These are phyloP conservation scores for Scrobipalpa atriplicella DNA, from an alignment of 2,888 invertebrate species.

Conservation along the genomic window DNA sequence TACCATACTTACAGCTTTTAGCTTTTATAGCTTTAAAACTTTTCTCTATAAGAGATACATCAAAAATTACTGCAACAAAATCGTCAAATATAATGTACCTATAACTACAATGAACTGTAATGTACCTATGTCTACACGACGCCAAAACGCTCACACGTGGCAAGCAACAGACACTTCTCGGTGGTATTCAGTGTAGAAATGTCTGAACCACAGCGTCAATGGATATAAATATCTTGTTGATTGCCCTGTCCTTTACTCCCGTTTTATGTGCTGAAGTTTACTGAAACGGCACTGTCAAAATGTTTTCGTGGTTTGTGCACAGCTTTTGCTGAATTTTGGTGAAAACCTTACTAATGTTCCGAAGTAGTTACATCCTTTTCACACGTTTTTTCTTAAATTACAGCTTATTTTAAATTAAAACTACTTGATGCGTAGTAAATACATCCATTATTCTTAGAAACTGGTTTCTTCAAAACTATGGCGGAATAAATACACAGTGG, in stretches of 20 bases:
- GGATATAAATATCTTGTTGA: constrained; percentile 34
- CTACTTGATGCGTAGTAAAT: too few species aligned
- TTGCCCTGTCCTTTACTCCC: not conserved
- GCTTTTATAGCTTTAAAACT: not conserved
- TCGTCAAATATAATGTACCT: too few species aligned
- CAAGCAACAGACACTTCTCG: constrained; percentile 8
- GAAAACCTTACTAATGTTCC: too few species aligned
- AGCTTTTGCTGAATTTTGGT: too few species aligned
- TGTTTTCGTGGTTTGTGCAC: not conserved
- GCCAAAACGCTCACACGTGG: constrained; percentile 9
- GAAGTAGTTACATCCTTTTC: too few species aligned
- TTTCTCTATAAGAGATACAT: too few species aligned
- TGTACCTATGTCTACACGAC: not conserved
- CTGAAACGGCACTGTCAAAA: not conserved
- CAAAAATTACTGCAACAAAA: not conserved
- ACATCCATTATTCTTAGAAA: too few species aligned
- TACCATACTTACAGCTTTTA: not conserved
- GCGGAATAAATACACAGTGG: too few species aligned
- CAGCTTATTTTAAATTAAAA: too few species aligned
- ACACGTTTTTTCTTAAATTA: too few species aligned
- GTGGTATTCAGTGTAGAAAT: not conserved
- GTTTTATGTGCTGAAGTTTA: not conserved
- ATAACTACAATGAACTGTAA: not conserved
- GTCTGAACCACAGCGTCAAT: constrained; percentile 21
- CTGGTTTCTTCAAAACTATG: too few species aligned